phyloP scores from a whole-genome alignment of 92 coral and sea anemone species.

The Paragorgia papillata region DNA sequence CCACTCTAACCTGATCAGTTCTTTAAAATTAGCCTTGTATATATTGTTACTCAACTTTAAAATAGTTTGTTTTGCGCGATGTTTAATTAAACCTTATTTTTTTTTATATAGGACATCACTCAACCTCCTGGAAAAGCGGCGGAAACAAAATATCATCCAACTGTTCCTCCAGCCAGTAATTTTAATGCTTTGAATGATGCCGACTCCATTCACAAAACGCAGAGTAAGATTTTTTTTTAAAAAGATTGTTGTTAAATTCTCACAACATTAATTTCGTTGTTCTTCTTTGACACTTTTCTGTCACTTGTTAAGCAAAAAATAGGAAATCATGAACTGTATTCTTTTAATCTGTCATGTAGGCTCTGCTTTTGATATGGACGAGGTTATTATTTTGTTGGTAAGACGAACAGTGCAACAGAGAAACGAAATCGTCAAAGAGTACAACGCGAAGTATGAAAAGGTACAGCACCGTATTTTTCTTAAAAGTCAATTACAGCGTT shows the following conservation, averaged over 20 bases:
- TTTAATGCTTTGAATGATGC: constrained; percentile 26
- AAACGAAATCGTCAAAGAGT: constrained; percentile 1
- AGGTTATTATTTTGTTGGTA: constrained; percentile 23
- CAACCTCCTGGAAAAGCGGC: constrained; percentile 33
- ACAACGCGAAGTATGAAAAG: constrained; percentile 23
- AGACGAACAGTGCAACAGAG: constrained; percentile 37
- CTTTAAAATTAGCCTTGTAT: too few species aligned
- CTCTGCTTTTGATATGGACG: constrained; percentile 40
- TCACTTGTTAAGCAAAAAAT: too few species aligned
- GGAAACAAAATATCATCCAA: constrained; percentile 31
- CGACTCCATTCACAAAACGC: constrained; percentile 26
- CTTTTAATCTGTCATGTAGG: not conserved
- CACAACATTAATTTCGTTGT: too few species aligned
- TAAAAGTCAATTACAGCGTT: too few species aligned
- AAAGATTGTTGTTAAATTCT: too few species aligned
- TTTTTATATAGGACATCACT: constrained; percentile 16
- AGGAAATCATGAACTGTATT: too few species aligned
- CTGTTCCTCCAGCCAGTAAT: constrained; percentile 29
- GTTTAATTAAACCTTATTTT: too few species aligned
- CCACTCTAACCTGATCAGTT: too few species aligned
- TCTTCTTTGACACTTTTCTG: too few species aligned
- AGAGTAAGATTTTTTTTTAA: constrained; percentile 11
- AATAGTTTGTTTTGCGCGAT: too few species aligned
- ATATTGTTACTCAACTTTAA: too few species aligned
- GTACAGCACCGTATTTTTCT: not conserved